phyloP scores from a whole-genome alignment of 2,888 invertebrate genomes.

The Corbicula japonica region DNA sequence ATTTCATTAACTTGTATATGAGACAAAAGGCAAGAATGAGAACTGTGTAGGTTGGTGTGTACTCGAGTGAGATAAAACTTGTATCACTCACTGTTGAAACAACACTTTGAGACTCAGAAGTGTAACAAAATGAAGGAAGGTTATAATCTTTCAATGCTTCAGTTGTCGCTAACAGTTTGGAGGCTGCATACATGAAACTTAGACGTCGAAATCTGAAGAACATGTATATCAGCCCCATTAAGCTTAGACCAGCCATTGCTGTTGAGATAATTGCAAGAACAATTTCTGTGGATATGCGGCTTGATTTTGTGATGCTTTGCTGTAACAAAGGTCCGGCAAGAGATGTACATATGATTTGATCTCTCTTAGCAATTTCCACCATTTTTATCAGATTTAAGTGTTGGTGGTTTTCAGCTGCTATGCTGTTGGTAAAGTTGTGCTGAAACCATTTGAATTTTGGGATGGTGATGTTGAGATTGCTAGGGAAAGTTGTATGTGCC shows the following conservation, averaged over 20 bases:
- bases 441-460: neutral
- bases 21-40: neutral
- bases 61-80: neutral
- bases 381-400: slow-evolving; percentile 18
- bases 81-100: neutral
- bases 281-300: neutral
- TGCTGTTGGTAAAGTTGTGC: neutral
- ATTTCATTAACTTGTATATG: neutral
- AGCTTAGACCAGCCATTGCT: neutral
- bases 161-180: neutral
- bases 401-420: neutral
- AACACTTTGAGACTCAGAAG: neutral
- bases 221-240: neutral
- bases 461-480: neutral
- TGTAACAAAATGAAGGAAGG: neutral
- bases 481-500: neutral
- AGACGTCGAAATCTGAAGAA: neutral
- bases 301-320: neutral
- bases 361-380: neutral
- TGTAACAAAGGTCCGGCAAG: slow-evolving; percentile 21
- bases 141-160: too few species aligned
- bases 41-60: neutral
- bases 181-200: neutral
- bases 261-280: neutral
- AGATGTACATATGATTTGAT: neutral